Evolutionary conservation across 2,113 vertebrate species (phyloP), one percentile per base, ranked within the genome.

Genomic region (Myrmecophaga tridactyla): DNA sequence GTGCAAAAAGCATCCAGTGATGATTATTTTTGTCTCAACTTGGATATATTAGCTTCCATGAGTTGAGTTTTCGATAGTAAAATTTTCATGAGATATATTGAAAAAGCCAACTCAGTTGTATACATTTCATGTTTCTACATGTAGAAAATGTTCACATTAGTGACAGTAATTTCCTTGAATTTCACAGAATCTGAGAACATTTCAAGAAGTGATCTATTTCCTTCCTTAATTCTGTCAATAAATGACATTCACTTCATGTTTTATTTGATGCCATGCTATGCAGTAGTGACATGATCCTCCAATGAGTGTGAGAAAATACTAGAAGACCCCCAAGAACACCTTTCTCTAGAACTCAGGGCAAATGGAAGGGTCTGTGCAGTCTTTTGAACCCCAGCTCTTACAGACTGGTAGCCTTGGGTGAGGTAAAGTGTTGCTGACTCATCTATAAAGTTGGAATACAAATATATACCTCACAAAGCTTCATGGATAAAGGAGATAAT

Each of bases 21-120:
- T 84, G 23, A 84, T 84, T 95, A 7, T 85, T 82, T 93, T 39
- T 65, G 62, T 67, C 77, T 95, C 17, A 76, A 39, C 27, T 86
- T 62, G 27, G 60, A 62, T 86, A 51, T 70, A 6, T 65, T 93
- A 69, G 3, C 84, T 95, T 96, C 53, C 60, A 85, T 4, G 25
- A 95, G 31, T 43, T 69, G 10, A 86, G 31, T 31, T 93, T 95
- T 94, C 46, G 63, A 39, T 43, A 87, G 51, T 27, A 76, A 92
- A 83, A 36, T 18, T 86, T 41, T 87, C 8, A 80, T 87, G 48
- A 94, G 70, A 81, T 62, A 65, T 21, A 65, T 4, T 36, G 29
- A 67, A 89, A 92, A 73, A 51, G 4, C 4, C n/a, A 53, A 43
- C 4, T 76, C n/a, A 72, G 15, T 72, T 78, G n/a, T 86, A 1